These are phyloP conservation scores for Eupelmus urozonus DNA, from an alignment of 2,888 invertebrate species.

Conservation along the genomic window DNA sequence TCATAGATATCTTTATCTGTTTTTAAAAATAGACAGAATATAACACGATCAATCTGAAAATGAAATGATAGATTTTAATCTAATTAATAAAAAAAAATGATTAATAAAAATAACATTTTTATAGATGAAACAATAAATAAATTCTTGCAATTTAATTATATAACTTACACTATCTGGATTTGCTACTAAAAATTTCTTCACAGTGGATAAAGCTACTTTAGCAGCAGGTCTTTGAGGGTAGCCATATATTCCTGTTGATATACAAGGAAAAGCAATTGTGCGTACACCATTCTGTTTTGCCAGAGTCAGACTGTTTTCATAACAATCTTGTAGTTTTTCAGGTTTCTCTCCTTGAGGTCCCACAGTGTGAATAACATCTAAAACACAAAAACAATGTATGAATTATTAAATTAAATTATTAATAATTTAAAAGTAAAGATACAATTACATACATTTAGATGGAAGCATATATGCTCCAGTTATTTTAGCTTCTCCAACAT, in stretches of 20 bases:
- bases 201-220: slow-evolving; percentile 84
- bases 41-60: slow-evolving; percentile 84
- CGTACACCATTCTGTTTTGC: slow-evolving; percentile 80
- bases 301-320: slow-evolving; percentile 82
- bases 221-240: slow-evolving; percentile 90
- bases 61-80: slow-evolving; percentile 7
- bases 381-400: too few relatives aligned
- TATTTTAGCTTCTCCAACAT: slow-evolving; percentile 90
- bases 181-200: slow-evolving; percentile 82
- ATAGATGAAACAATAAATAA: not conserved
- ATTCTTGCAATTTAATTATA: not conserved
- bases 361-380: slow-evolving; percentile 94
- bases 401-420: slow-evolving; percentile 1
- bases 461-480: slow-evolving; percentile 90
- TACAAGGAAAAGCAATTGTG: slow-evolving; percentile 91
- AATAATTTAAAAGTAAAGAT: slow-evolving; percentile 18
- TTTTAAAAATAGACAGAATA: slow-evolving; percentile 89
- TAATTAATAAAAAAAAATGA: too few relatives aligned
- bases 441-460: slow-evolving; percentile 89
- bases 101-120: slow-evolving; percentile 13
- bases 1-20: slow-evolving; percentile 86
- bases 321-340: slow-evolving; percentile 83
- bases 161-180: slow-evolving; percentile 77
- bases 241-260: slow-evolving; percentile 94
- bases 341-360: slow-evolving; percentile 89